Evolutionary conservation across 2,113 vertebrate genomes (phyloP).

Genomic region (Amphiprion ocellaris): DNA sequence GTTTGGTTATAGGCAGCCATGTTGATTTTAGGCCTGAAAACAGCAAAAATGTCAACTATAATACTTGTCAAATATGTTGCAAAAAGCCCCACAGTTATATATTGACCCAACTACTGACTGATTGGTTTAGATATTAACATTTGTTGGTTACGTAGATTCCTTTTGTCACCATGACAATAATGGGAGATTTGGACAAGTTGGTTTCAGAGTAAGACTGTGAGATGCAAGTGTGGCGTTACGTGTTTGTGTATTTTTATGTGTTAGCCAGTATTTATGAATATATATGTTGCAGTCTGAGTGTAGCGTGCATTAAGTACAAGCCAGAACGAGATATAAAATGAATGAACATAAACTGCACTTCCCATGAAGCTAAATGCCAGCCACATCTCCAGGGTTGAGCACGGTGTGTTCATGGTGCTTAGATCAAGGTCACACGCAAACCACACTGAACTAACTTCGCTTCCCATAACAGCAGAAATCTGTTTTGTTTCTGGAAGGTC

Average conservation of each 20-base stretch:
- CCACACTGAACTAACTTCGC: constrained; percentile 36
- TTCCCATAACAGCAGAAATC: constrained; percentile 29
- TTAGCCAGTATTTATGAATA: background rate
- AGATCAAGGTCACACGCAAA: constrained; percentile 44
- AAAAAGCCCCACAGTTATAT: no score
- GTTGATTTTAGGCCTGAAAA: no score
- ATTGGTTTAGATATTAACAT: background rate
- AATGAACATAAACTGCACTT: constrained; percentile 21
- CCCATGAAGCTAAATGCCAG: constrained; percentile 42
- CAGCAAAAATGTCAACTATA: no score
- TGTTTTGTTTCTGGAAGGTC: constrained; percentile 11
- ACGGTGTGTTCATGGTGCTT: constrained; percentile 21
- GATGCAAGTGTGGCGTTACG: no score
- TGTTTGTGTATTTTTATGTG: background rate
- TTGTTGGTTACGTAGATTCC: background rate
- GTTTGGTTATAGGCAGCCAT: no score
- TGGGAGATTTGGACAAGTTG: no score
- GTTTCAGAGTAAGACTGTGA: no score
- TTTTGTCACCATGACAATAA: background rate
- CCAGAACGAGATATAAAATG: constrained; percentile 11
- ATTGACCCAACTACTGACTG: no score
- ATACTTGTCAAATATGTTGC: no score
- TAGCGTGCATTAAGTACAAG: background rate
- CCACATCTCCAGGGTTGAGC: constrained; percentile 52
- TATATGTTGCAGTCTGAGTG: no score